Evolutionary conservation across 2,888 invertebrate genomes (phyloP).

Genomic region (Trimorus sp.): DNA sequence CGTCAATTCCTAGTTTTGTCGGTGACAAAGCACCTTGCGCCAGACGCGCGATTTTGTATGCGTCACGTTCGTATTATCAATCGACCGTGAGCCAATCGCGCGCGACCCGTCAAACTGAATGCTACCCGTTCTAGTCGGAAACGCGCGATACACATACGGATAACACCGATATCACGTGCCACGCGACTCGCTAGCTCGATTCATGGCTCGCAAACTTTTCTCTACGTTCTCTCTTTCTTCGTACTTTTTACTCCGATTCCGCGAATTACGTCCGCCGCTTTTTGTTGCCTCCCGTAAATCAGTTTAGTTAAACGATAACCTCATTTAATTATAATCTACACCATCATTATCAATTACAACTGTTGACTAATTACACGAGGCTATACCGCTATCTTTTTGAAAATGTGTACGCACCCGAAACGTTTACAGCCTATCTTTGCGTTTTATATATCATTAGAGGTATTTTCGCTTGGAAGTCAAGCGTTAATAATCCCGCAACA

Average conservation of each 20-base stretch:
- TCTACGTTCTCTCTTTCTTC: constrained; percentile 37
- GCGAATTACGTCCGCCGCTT: constrained; percentile 28
- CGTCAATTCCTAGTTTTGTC: constrained; percentile 50
- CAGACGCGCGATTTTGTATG: constrained; percentile 56
- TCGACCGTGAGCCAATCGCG: constrained; percentile 61
- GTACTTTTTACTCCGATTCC: constrained; percentile 29
- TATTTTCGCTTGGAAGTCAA: no score
- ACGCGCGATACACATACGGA: constrained; percentile 49
- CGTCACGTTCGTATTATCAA: constrained; percentile 64
- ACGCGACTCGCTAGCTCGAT: constrained; percentile 60
- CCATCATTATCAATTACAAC: background rate
- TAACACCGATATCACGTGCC: constrained; percentile 58
- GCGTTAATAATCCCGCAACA: no score
- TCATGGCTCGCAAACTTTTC: constrained; percentile 47
- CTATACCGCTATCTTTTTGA: no score
- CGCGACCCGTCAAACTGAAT: constrained; percentile 58
- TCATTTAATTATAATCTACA: background rate
- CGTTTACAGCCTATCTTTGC: no score
- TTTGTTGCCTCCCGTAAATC: background rate
- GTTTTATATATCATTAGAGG: no score
- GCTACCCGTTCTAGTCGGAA: constrained; percentile 53
- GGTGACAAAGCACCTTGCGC: constrained; percentile 54
- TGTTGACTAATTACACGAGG: no score
- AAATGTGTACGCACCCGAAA: no score
- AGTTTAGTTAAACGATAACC: background rate